Evolutionary conservation across 2,888 invertebrate genomes (phyloP).

Genomic region (Limnephilus lunatus): DNA sequence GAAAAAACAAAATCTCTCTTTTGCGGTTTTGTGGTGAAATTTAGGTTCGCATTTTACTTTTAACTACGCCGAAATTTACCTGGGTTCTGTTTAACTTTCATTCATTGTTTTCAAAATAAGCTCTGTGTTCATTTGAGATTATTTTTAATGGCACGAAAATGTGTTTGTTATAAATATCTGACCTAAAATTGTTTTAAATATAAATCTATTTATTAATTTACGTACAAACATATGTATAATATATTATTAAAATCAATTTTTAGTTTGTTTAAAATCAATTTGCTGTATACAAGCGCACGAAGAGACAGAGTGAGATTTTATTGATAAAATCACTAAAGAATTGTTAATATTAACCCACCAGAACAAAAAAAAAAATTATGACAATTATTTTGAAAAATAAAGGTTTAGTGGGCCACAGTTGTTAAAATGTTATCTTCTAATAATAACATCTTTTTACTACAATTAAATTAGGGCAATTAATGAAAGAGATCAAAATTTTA

Average conservation of each 20-base stretch:
- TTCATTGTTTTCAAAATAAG: conserved; percentile 6
- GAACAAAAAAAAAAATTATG: no score
- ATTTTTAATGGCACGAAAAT: background rate
- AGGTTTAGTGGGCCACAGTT: background rate
- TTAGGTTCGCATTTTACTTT: conserved; percentile 17
- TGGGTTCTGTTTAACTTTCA: conserved; percentile 11
- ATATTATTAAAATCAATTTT: background rate
- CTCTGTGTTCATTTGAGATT: background rate
- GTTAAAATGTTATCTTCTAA: background rate
- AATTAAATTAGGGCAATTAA: no score
- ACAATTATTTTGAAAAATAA: background rate
- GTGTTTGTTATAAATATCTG: background rate
- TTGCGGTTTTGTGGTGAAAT: conserved; percentile 35
- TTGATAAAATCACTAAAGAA: no score
- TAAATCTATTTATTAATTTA: background rate
- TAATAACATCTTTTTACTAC: background rate
- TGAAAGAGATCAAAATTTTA: no score
- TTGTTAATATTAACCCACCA: no score
- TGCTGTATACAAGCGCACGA: background rate
- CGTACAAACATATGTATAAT: background rate
- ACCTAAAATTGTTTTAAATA: background rate
- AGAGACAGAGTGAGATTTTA: no score
- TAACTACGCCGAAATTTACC: conserved; percentile 20
- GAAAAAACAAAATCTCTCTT: conserved; percentile 35
- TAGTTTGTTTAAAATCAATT: background rate